Conservation (phyloP, 1,140 invertebrate species). For the Papilio aristodemus region DNA sequence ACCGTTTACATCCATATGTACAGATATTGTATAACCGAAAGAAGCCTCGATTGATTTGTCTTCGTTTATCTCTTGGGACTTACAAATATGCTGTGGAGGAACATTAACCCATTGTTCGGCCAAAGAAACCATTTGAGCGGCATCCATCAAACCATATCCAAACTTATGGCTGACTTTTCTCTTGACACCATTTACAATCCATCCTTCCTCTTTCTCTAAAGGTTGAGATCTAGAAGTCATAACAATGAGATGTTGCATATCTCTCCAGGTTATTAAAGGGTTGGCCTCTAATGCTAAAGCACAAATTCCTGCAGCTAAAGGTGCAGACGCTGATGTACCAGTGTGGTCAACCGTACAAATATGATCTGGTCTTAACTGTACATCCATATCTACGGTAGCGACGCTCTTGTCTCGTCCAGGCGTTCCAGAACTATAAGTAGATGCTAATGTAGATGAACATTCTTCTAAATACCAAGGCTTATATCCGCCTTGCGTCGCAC, state of each 20-base stretch:
- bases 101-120: slow-evolving; percentile 96
- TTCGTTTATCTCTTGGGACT: slow-evolving; percentile 92
- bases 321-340: slow-evolving; percentile 96
- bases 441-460: slow-evolving; percentile 96
- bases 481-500: slow-evolving; percentile 95
- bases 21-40: slow-evolving; percentile 86
- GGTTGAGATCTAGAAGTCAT: slow-evolving; percentile 91
- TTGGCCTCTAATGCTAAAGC: slow-evolving; percentile 97
- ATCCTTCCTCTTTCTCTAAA: slow-evolving; percentile 91
- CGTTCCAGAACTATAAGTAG: slow-evolving; percentile 97
- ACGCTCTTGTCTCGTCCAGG: slow-evolving; percentile 95
- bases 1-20: slow-evolving; percentile 92
- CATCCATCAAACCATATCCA: slow-evolving; percentile 98
- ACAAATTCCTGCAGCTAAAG: slow-evolving; percentile 95
- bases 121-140: slow-evolving; percentile 92
- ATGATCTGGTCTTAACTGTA: slow-evolving; percentile 88
- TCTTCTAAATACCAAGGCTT: slow-evolving; percentile 99
- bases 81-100: slow-evolving; percentile 96
- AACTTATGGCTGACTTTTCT: slow-evolving; percentile 96
- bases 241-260: slow-evolving; percentile 98
- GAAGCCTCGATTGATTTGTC: slow-evolving; percentile 88
- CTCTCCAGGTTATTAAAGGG: slow-evolving; percentile 95
- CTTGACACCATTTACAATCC: slow-evolving; percentile 94
- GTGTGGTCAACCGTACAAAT: slow-evolving; percentile 93
- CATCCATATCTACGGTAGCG: slow-evolving; percentile 96